A percentile compares a stretch with the other conserved stretches of the same genome.
phyloP scores from a whole-genome alignment of 2,888 invertebrate genomes.

The Amphimallon solstitiale region DNA sequence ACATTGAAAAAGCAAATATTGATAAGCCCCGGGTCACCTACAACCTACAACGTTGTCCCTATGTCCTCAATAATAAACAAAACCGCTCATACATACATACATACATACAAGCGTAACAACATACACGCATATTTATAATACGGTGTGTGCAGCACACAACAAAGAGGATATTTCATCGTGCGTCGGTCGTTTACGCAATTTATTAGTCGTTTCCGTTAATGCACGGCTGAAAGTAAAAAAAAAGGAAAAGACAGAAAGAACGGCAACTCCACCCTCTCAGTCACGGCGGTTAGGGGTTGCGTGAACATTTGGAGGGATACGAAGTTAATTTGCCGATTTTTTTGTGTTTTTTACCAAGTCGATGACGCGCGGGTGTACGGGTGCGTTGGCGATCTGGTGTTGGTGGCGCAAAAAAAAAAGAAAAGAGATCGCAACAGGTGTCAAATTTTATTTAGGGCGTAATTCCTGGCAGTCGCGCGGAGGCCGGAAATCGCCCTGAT shows the following conservation, averaged over 20 bases:
- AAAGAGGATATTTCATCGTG: slow-evolving; percentile 13
- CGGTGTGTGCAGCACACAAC: not conserved
- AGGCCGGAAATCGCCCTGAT: slow-evolving; percentile 11
- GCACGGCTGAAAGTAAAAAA: not conserved
- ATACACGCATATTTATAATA: not conserved
- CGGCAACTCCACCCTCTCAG: not conserved
- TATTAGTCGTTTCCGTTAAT: slow-evolving; percentile 18
- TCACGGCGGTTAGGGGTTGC: slow-evolving; percentile 1
- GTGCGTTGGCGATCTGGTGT: not conserved
- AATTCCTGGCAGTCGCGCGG: slow-evolving; percentile 2
- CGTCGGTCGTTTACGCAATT: slow-evolving; percentile 1
- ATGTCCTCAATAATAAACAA: slow-evolving; percentile 27
- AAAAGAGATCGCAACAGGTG: slow-evolving; percentile 27
- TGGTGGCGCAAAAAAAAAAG: not conserved
- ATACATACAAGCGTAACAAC: not conserved
- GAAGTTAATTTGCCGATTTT: slow-evolving; percentile 17
- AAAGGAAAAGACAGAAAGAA: too few species aligned
- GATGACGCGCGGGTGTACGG: slow-evolving; percentile 3
- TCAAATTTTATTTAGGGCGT: slow-evolving; percentile 17
- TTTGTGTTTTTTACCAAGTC: not conserved
- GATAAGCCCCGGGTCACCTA: slow-evolving; percentile 56
- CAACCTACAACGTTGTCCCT: slow-evolving; percentile 25
- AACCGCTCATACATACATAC: not conserved
- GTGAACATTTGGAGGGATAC: not conserved
- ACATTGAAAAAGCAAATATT: slow-evolving; percentile 55